Conservation (phyloP, 92 coral and sea anemone species). For the Zoanthus sociatus region DNA sequence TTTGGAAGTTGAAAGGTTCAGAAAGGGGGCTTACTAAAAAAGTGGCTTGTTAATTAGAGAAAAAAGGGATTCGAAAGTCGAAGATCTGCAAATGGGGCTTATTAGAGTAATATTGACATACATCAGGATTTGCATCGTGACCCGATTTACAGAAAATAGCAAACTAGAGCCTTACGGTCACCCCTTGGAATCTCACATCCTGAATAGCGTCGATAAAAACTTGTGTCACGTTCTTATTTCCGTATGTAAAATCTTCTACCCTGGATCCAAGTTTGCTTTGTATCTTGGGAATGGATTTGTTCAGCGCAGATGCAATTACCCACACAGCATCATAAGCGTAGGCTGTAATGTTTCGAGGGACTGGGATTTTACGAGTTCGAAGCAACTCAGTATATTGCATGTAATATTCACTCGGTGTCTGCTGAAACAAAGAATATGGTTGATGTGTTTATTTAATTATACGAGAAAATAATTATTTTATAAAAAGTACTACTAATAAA, state of each 20-base stretch:
- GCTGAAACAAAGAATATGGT: not conserved
- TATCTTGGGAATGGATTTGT: slow-evolving; percentile 65
- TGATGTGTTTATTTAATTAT: no score
- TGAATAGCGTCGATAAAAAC: slow-evolving; percentile 68
- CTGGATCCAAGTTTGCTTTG: slow-evolving; percentile 36
- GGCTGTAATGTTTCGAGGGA: slow-evolving; percentile 79
- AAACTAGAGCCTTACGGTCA: slow-evolving; percentile 64
- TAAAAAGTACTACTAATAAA: no score
- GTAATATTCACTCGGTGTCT: slow-evolving; percentile 81
- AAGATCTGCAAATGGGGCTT: no score
- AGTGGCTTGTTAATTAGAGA: no score
- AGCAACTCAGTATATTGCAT: slow-evolving; percentile 72
- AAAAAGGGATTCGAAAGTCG: no score
- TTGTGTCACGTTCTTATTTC: slow-evolving; percentile 60
- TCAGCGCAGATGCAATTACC: slow-evolving; percentile 84
- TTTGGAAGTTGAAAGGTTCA: no score
- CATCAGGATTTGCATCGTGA: no score
- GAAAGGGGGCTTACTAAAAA: no score
- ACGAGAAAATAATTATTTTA: no score
- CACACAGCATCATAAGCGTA: slow-evolving; percentile 95
- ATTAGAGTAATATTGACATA: no score
- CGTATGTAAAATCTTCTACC: slow-evolving; percentile 53
- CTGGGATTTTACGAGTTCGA: slow-evolving; percentile 62
- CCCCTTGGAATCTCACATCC: slow-evolving; percentile 70
- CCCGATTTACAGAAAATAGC: no score